Evolutionary conservation across 2,797 vertebrate species (phyloP).

Genomic region (Sebastes oblongus): DNA sequence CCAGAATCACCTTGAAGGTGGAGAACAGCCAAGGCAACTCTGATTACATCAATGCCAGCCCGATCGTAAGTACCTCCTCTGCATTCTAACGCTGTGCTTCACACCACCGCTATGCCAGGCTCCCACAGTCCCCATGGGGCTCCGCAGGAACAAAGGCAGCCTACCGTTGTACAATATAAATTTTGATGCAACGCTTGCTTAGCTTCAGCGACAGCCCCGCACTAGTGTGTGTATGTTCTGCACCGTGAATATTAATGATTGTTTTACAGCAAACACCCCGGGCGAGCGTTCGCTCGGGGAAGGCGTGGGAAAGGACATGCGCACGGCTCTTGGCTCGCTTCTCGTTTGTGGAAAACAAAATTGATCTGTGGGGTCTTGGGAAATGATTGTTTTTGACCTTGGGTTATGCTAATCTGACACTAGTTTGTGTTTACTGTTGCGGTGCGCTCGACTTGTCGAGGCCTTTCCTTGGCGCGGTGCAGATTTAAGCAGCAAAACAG

Average conservation of each 20-base stretch:
- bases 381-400: constrained; percentile 65
- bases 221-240: constrained; percentile 33
- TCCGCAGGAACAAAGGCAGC: constrained; percentile 47
- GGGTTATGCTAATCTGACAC: constrained; percentile 65
- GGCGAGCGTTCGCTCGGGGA: constrained; percentile 40
- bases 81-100: constrained; percentile 33
- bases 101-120: neutral
- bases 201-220: constrained; percentile 34
- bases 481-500: constrained; percentile 34
- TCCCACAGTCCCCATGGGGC: constrained; percentile 40
- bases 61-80: constrained; percentile 89
- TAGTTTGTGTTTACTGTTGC: constrained; percentile 61
- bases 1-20: constrained; percentile 89
- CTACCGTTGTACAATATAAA: constrained; percentile 46
- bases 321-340: constrained; percentile 3
- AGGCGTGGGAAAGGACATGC: constrained; percentile 48
- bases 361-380: constrained; percentile 53
- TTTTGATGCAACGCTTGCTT: constrained; percentile 66
- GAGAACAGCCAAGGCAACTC: constrained; percentile 91
- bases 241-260: constrained; percentile 70
- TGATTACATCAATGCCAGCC: constrained; percentile 98
- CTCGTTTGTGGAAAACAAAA: constrained; percentile 45
- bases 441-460: constrained; percentile 6
- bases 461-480: neutral
- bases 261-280: constrained; percentile 45